These are phyloP conservation scores for Gymnobelideus leadbeateri DNA, from an alignment of 2,113 vertebrate species.

Conservation along the genomic window DNA sequence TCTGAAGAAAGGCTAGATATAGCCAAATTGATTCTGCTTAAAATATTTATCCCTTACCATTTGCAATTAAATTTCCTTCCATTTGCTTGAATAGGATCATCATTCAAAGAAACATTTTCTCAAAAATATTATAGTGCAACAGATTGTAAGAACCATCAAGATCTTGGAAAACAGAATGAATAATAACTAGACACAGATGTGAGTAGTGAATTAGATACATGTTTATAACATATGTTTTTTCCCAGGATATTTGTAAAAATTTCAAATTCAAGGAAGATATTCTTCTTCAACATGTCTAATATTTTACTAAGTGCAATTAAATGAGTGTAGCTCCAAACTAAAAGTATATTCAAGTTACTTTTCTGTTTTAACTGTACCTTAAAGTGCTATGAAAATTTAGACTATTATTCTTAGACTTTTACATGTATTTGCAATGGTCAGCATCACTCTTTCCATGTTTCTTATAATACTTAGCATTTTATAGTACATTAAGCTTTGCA, in stretches of 20 bases:
- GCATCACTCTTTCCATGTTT: slow-evolving; percentile 10
- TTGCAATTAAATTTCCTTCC: background rate
- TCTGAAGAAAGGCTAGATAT: background rate
- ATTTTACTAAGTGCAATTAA: slow-evolving; percentile 11
- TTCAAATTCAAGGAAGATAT: background rate
- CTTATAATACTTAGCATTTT: background rate
- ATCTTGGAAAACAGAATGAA: background rate
- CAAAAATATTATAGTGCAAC: background rate
- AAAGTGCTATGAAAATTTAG: background rate
- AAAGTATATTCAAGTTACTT: background rate
- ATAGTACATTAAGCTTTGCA: background rate
- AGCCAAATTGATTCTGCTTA: background rate
- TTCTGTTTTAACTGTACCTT: background rate
- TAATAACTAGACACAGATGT: background rate
- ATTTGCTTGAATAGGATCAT: slow-evolving; percentile 19
- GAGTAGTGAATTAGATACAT: slow-evolving; percentile 2
- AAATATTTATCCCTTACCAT: background rate
- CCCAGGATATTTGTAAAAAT: background rate
- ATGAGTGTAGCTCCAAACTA: background rate
- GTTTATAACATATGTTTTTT: background rate
- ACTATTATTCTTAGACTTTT: no score
- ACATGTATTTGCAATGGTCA: slow-evolving; percentile 2
- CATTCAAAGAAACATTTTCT: background rate
- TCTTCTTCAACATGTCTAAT: slow-evolving; percentile 3
- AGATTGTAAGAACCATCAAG: background rate